Conservation (phyloP, 2,797 vertebrate species). For the Notolabrus celidotus region DNA sequence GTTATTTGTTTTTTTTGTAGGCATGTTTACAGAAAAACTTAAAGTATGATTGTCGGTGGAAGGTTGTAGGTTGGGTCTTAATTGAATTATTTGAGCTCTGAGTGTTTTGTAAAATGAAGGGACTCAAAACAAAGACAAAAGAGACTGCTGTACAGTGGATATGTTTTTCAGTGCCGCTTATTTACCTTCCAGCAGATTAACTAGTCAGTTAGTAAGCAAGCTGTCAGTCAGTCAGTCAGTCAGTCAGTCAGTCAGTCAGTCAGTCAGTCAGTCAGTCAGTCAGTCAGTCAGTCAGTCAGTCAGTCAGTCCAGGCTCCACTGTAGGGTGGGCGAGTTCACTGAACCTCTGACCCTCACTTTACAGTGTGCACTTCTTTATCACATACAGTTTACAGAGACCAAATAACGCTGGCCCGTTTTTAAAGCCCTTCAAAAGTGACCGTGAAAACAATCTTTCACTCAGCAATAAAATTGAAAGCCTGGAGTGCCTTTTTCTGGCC, state of each 20-base stretch:
- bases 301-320: constrained; percentile 28
- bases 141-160: constrained; percentile 20
- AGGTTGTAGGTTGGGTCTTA: too few relatives aligned
- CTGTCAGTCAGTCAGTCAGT: constrained; percentile 17
- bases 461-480: background rate
- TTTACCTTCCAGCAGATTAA: constrained; percentile 34
- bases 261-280: constrained; percentile 31
- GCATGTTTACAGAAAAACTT: too few relatives aligned
- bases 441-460: constrained; percentile 5
- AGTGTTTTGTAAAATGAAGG: background rate
- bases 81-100: too few relatives aligned
- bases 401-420: constrained; percentile 18
- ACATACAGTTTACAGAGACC: constrained; percentile 16
- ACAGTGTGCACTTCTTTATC: constrained; percentile 17
- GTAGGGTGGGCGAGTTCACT: constrained; percentile 9
- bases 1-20: too few relatives aligned
- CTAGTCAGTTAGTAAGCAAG: constrained; percentile 31
- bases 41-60: too few relatives aligned
- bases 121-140: constrained; percentile 30
- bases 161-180: constrained; percentile 39
- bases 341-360: constrained; percentile 25
- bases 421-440: constrained; percentile 49
- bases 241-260: constrained; percentile 24
- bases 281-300: constrained; percentile 19
- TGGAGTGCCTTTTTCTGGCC: background rate